A percentile compares a stretch with the other conserved stretches of the same genome.
Evolutionary conservation across 2,888 invertebrate genomes (phyloP).

Genomic region (Machimus atricapillus): DNA sequence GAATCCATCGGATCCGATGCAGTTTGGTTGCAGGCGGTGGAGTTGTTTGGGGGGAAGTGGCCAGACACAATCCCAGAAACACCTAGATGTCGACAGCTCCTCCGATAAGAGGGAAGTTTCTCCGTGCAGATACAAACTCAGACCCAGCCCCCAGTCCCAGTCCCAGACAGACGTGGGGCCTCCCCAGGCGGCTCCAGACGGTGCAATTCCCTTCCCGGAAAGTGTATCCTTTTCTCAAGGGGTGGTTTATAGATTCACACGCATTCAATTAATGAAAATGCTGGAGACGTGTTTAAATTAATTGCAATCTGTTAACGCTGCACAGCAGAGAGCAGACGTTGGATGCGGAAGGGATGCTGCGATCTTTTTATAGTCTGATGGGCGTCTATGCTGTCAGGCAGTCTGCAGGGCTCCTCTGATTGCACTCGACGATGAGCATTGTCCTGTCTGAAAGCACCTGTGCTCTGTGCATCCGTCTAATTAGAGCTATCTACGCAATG

Average conservation of each 20-base stretch:
- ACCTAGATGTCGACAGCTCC: not conserved
- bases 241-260: slow-evolving; percentile 11
- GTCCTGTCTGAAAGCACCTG: not conserved
- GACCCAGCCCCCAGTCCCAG: not conserved
- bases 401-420: not conserved
- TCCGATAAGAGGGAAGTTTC: not conserved
- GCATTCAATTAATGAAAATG: slow-evolving; percentile 29
- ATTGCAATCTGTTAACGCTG: slow-evolving; percentile 12
- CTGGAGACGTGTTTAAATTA: slow-evolving; percentile 11
- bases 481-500: not conserved
- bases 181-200: not conserved
- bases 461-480: not conserved
- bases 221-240: not conserved
- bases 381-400: not conserved
- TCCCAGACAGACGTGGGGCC: not conserved
- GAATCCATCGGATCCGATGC: slow-evolving; percentile 14
- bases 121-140: not conserved
- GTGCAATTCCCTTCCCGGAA: not conserved
- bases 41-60: not conserved
- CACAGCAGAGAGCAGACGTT: not conserved
- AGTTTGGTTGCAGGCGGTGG: not conserved
- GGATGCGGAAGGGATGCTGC: not conserved
- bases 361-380: not conserved
- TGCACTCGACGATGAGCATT: not conserved
- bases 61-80: not conserved